phyloP scores from a whole-genome alignment of 1,140 invertebrate genomes.

The Lerema accius region DNA sequence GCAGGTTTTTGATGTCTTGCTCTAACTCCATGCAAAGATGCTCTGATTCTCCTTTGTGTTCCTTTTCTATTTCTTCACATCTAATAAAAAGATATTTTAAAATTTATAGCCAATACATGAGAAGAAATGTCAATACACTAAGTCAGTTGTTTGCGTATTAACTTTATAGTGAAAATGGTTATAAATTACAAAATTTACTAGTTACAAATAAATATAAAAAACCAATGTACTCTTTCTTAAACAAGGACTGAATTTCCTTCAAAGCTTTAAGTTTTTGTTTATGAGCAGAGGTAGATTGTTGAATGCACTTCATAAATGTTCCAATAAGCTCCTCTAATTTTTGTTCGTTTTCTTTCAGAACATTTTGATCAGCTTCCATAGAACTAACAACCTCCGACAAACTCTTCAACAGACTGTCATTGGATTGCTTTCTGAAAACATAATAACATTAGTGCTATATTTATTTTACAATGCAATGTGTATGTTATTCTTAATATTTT shows the following conservation, averaged over 20 bases:
- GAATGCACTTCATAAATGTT: conserved; percentile 64
- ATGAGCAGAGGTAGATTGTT: conserved; percentile 57
- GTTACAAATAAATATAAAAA: conserved; percentile 4
- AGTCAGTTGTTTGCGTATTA: no score
- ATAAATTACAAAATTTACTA: no score
- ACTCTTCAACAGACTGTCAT: conserved; percentile 56
- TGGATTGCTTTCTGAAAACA: conserved; percentile 56
- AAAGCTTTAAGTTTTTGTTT: conserved; percentile 62
- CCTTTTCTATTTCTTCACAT: conserved; percentile 55
- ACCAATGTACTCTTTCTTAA: conserved; percentile 58
- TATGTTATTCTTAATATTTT: conserved; percentile 1
- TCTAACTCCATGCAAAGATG: conserved; percentile 59
- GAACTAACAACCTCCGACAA: conserved; percentile 54
- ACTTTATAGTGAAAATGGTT: no score
- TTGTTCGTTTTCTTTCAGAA: conserved; percentile 65
- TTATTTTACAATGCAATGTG: background rate
- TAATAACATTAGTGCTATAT: background rate
- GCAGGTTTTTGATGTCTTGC: conserved; percentile 59
- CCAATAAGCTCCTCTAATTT: conserved; percentile 64
- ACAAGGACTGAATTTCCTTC: conserved; percentile 58
- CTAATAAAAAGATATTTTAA: conserved; percentile 41
- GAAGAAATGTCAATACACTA: no score
- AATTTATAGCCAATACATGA: background rate
- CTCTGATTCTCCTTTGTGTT: conserved; percentile 57
- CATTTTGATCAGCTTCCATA: conserved; percentile 59